These are phyloP conservation scores for Tadarida brasiliensis DNA, from an alignment of 2,797 vertebrate genomes.

Conservation along the genomic window DNA sequence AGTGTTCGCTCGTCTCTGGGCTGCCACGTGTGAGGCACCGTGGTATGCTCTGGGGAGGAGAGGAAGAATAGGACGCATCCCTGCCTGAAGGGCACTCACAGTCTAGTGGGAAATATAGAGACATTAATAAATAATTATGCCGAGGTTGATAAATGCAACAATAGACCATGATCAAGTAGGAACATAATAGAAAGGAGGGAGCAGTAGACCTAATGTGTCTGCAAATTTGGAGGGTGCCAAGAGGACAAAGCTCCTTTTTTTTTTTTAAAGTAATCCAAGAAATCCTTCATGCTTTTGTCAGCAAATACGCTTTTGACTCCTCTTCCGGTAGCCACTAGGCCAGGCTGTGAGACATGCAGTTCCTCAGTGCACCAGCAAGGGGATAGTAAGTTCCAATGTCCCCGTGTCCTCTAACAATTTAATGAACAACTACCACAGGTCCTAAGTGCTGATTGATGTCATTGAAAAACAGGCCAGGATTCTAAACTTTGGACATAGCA, in stretches of 20 bases:
- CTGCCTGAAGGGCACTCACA: not conserved
- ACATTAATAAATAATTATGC: conserved; percentile 39
- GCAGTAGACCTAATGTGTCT: not conserved
- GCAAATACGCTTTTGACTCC: not conserved
- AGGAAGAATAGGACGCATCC: not conserved
- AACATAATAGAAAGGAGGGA: not conserved
- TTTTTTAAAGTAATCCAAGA: not conserved
- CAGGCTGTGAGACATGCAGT: not conserved
- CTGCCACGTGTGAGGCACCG: not conserved
- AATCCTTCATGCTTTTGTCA: not conserved
- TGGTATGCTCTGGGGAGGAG: not conserved
- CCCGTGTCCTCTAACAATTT: not conserved
- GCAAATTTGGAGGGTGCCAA: not conserved
- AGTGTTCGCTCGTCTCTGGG: not conserved
- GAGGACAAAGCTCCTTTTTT: not conserved
- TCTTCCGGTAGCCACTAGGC: not conserved
- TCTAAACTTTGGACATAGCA: not conserved
- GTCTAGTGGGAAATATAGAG: conserved; percentile 44
- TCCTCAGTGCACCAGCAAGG: not conserved
- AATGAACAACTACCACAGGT: not conserved
- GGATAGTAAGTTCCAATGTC: not conserved
- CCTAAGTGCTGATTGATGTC: not conserved
- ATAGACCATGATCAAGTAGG: not conserved
- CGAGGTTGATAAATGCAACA: not conserved
- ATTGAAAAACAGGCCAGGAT: not conserved